phyloP scores from a whole-genome alignment of 1,140 invertebrate genomes.

The Kradibia gibbosae region DNA sequence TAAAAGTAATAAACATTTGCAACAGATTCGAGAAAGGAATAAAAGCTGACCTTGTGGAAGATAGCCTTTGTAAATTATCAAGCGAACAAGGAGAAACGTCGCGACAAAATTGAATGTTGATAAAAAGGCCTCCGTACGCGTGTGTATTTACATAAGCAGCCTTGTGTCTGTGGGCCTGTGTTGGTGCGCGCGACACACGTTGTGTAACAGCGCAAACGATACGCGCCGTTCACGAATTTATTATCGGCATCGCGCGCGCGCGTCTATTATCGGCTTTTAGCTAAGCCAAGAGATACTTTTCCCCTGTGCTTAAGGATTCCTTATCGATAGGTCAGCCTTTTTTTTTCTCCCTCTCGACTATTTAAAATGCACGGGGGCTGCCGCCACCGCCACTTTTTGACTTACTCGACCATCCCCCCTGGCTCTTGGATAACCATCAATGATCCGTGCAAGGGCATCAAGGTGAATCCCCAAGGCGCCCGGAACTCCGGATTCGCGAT shows the following conservation, averaged over 20 bases:
- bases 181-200: not conserved
- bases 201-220: conserved; percentile 12
- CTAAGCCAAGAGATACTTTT: not conserved
- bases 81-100: not conserved
- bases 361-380: too few relatives aligned
- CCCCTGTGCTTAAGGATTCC: not conserved
- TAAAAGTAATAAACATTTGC: not conserved
- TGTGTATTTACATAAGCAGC: conserved; percentile 1
- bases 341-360: too few relatives aligned
- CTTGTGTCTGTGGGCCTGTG: not conserved
- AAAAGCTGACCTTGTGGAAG: not conserved
- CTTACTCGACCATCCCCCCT: too few relatives aligned
- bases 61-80: conserved; percentile 19
- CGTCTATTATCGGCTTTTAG: not conserved
- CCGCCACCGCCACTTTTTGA: too few relatives aligned
- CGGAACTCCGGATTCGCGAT: too few relatives aligned
- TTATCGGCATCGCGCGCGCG: conserved; percentile 21
- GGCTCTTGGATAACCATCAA: too few relatives aligned
- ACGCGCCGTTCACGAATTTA: conserved; percentile 30
- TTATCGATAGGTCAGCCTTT: not conserved
- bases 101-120: not conserved
- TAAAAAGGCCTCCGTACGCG: not conserved
- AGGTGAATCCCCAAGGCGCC: too few relatives aligned
- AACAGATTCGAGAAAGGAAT: not conserved
- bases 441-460: too few relatives aligned